Conservation (phyloP, 2,888 invertebrate species). For the Amphipoea oculea region DNA sequence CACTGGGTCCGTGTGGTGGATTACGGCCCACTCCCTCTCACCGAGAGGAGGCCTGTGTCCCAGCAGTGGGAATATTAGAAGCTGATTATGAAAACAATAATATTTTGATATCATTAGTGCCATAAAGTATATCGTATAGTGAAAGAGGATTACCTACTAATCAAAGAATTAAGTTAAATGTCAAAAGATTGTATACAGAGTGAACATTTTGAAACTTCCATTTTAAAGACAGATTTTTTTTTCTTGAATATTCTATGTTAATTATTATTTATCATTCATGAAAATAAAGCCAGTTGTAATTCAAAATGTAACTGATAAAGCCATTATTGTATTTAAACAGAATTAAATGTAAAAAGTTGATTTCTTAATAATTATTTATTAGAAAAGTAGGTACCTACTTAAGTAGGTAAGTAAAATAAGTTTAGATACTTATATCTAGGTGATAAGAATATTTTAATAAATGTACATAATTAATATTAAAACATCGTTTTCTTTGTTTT, state of each 20-base stretch:
- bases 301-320: not conserved
- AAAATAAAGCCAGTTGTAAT: not conserved
- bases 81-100: too few species aligned
- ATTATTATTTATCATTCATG: too few species aligned
- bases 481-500: not conserved
- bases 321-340: not conserved
- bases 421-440: not conserved
- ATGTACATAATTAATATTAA: conserved; percentile 14
- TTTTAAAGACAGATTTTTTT: not conserved
- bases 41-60: too few species aligned
- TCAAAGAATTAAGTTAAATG: conserved; percentile 15
- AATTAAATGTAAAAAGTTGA: too few species aligned
- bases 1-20: too few species aligned
- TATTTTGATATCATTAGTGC: too few species aligned
- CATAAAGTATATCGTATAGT: not conserved
- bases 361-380: not conserved
- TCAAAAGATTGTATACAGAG: not conserved
- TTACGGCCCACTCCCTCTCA: too few species aligned
- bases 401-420: not conserved
- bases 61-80: too few species aligned
- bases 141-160: not conserved
- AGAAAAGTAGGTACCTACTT: not conserved
- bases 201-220: not conserved
- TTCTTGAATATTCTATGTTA: too few species aligned
- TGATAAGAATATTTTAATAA: conserved; percentile 22